Evolutionary conservation across 2,888 invertebrate genomes (phyloP), one percentile per base, ranked within the genome.

Genomic region (Andrena haemorrhoa): DNA sequence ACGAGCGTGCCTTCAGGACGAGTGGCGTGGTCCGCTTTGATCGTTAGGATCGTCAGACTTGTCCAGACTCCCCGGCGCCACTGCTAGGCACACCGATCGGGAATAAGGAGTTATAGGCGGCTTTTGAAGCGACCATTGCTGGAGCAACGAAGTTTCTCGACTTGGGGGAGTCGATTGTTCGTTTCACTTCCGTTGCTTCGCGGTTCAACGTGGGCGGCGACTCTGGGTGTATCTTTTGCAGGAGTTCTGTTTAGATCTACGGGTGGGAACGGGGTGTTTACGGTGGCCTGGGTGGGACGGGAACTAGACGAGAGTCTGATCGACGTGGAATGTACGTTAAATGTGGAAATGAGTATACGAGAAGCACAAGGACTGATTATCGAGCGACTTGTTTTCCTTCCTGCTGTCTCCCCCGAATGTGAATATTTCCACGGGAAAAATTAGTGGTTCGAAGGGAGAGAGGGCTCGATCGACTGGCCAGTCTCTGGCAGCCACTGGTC

Each of bases 301-400:
- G 23, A 2, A 23, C 20, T 33, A 20, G 29, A n/a, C 7, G 33
- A 31, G 16, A 7, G 49, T 16, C n/a, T 49, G 5, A 33, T 47
- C 26, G n/a, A 26, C 69, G n/a, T 68, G 82, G 69, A 69, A 88
- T 83, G 84, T 86, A 89, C 83, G 88, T 86, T 16, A 85, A 83
- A 47, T 29, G 71, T 72, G 75, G 84, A 85, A 83, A 77, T 75
- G 86, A 89, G 90, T 90, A 91, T 91, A 91, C 90, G 90, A 90
- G 76, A 85, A 86, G 79, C 80, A 76, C 84, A 87, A 68, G 68
- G 60, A 79, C 53, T 66, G 79, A 79, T 56, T 78, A 63, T 69
- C 53, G 47, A 47, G 41, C 66, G 47, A 58, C 69, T 64, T 58
- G 29, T 69, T 79, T 76, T 49, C 56, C 64, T 75, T 35, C 60